Evolutionary conservation across 2,113 vertebrate genomes (phyloP).

Genomic region (Psittacula cyanocephala): DNA sequence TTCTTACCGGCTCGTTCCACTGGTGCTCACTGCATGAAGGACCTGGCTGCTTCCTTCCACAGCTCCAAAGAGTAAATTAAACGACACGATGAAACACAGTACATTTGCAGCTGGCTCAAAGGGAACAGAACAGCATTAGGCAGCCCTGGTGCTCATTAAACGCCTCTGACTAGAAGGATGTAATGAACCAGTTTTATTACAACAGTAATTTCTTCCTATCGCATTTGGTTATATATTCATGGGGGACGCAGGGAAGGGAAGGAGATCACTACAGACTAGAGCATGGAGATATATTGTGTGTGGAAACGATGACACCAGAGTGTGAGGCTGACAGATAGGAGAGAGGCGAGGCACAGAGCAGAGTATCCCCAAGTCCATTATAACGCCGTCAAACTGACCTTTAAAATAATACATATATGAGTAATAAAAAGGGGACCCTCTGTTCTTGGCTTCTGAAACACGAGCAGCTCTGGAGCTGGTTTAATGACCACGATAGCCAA

Average conservation of each 20-base stretch:
- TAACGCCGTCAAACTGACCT: not conserved
- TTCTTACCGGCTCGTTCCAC: not conserved
- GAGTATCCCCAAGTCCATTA: not conserved
- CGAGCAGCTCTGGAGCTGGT: not conserved
- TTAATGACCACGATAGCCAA: not conserved
- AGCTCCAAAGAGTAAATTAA: conserved; percentile 27
- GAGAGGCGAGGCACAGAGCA: not conserved
- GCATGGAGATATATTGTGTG: not conserved
- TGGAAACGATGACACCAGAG: not conserved
- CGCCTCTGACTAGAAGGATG: conserved; percentile 34
- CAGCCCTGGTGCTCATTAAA: conserved; percentile 61
- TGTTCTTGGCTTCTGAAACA: not conserved
- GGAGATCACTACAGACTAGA: not conserved
- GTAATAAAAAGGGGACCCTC: not conserved
- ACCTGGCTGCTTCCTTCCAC: not conserved
- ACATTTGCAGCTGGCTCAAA: conserved; percentile 56
- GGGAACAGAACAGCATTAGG: conserved; percentile 16
- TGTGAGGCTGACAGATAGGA: not conserved
- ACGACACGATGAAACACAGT: not conserved
- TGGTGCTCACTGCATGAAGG: not conserved
- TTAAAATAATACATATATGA: not conserved
- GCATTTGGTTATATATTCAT: conserved; percentile 29
- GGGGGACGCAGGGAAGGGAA: not conserved
- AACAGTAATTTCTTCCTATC: conserved; percentile 54
- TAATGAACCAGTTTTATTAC: conserved; percentile 66